Percentiles rank a stretch among this genome's conserved stretches.
Evolutionary conservation across 2,888 invertebrate genomes (phyloP).

Genomic region (Fragum sueziense): DNA sequence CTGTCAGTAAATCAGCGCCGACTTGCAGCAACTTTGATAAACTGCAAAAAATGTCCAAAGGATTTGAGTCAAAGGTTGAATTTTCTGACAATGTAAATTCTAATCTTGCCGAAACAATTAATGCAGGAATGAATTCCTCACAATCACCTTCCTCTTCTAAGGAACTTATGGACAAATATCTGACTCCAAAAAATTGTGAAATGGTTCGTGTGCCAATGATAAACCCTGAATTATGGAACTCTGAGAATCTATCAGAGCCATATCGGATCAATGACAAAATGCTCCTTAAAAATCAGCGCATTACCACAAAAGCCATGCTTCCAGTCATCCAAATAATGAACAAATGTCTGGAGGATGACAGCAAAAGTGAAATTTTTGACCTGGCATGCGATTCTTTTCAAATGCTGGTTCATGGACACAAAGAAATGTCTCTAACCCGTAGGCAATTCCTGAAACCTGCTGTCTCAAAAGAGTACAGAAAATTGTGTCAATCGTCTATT

Average conservation of each 20-base stretch:
- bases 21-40: background rate
- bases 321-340: too few species aligned
- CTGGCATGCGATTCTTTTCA: too few species aligned
- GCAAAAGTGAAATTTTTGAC: too few species aligned
- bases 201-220: background rate
- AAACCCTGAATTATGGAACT: background rate
- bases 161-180: slow-evolving; percentile 5
- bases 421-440: too few species aligned
- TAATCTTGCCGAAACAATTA: background rate
- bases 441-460: too few species aligned
- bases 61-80: background rate
- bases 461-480: too few species aligned
- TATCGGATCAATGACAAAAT: background rate
- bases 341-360: too few species aligned
- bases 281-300: too few species aligned
- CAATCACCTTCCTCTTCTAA: background rate
- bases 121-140: background rate
- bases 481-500: too few species aligned
- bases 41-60: background rate
- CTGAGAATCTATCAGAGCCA: background rate
- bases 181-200: background rate
- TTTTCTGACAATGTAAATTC: background rate
- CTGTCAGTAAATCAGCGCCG: background rate
- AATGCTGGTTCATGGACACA: too few species aligned
- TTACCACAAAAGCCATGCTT: too few species aligned